A percentile compares a stretch with the other conserved stretches of the same genome.
phyloP scores from a whole-genome alignment of 2,113 vertebrate species.

The Pandion haliaetus region DNA sequence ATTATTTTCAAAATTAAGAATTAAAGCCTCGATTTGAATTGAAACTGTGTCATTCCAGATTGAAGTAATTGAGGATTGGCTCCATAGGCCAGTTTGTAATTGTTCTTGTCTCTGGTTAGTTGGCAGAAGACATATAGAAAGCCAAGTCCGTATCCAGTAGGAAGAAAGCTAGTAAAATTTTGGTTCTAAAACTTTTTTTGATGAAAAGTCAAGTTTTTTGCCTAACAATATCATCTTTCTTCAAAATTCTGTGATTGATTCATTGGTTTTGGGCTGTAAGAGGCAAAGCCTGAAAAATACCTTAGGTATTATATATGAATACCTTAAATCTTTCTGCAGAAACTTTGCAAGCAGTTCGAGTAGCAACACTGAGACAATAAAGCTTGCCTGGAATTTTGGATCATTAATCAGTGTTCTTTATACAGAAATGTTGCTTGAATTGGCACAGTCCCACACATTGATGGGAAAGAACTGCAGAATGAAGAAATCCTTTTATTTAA shows the following conservation, averaged over 20 bases:
- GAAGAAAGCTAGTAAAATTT: not conserved
- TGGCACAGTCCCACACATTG: conserved; percentile 47
- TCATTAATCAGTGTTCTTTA: conserved; percentile 47
- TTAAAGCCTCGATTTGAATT: not conserved
- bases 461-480: conserved; percentile 47
- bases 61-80: not conserved
- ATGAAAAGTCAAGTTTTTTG: not conserved
- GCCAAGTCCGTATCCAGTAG: not conserved
- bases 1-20: not conserved
- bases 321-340: conserved; percentile 1
- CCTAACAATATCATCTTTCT: not conserved
- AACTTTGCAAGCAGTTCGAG: not conserved
- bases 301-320: not conserved
- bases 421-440: conserved; percentile 41
- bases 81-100: not conserved
- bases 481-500: conserved; percentile 38
- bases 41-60: not conserved
- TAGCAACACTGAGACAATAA: conserved; percentile 17
- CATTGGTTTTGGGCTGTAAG: not conserved
- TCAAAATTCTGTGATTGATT: not conserved
- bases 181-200: not conserved
- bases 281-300: not conserved
- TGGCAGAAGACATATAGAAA: not conserved
- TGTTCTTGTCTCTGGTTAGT: not conserved
- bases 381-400: conserved; percentile 16